Evolutionary conservation across 2,888 invertebrate species (phyloP).

Genomic region (Parthenolecanium corni): DNA sequence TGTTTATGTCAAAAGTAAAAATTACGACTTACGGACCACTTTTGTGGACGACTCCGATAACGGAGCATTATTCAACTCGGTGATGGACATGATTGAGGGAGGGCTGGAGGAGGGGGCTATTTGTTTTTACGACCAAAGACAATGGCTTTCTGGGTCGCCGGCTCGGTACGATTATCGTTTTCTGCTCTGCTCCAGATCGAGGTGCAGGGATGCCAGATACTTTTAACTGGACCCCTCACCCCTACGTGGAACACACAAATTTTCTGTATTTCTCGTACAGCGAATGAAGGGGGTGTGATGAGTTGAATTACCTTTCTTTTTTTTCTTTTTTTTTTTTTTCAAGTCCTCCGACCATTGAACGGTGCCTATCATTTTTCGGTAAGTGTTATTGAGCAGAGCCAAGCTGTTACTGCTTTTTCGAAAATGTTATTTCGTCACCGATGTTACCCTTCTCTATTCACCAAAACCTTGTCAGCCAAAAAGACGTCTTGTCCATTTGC

Average conservation of each 20-base stretch:
- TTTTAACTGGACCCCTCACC: background rate
- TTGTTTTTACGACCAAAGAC: conserved; percentile 15
- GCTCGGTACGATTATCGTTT: conserved; percentile 8
- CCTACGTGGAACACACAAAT: too few species aligned
- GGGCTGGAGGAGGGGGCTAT: background rate
- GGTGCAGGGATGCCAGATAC: background rate
- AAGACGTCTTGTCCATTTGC: too few species aligned
- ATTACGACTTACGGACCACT: conserved; percentile 5
- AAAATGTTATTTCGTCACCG: background rate
- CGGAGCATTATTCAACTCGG: conserved; percentile 1
- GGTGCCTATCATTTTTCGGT: background rate
- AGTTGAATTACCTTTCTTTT: too few species aligned
- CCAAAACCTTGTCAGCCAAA: background rate
- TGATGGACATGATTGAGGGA: conserved; percentile 5
- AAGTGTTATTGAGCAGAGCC: conserved; percentile 1
- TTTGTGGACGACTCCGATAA: conserved; percentile 4
- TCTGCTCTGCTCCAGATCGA: too few species aligned
- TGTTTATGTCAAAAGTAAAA: conserved; percentile 12
- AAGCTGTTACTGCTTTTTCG: conserved; percentile 9
- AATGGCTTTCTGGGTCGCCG: conserved; percentile 13
- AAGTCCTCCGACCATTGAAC: background rate
- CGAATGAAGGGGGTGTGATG: too few species aligned
- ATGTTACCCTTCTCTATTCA: background rate
- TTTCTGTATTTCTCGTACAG: too few species aligned
- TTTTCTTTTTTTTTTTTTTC: too few species aligned